A percentile compares a stretch with the other conserved stretches of the same genome.
Conservation (phyloP, 2,113 vertebrate species). For the Cochlearius cochlearius region DNA sequence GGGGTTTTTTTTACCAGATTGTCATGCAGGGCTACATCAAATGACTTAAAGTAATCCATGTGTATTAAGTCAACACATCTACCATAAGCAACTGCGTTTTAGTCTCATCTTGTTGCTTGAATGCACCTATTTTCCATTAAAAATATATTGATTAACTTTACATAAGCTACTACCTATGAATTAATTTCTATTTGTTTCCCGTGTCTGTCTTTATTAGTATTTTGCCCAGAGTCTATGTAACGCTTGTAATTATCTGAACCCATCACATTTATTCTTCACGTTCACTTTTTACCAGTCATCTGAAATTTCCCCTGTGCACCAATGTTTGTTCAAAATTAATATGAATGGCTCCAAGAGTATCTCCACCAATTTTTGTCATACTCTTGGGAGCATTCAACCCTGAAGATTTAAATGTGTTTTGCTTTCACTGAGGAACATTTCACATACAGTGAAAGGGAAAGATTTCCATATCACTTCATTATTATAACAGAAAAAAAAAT, state of each 20-base stretch:
- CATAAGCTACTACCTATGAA: background rate
- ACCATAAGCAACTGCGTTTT: background rate
- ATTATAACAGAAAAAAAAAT: background rate
- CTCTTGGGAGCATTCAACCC: background rate
- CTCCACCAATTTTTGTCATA: background rate
- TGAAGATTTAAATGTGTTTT: constrained; percentile 20
- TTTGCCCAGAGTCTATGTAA: background rate
- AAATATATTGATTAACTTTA: background rate
- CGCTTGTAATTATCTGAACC: background rate
- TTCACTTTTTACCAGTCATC: background rate
- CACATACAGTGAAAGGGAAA: background rate
- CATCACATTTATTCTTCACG: background rate
- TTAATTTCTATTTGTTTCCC: background rate
- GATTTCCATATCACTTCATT: background rate
- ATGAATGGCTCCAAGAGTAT: background rate
- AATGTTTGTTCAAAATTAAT: background rate
- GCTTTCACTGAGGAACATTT: constrained; percentile 1
- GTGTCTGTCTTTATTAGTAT: background rate
- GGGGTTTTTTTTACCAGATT: background rate
- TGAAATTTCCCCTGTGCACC: background rate
- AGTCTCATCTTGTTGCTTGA: background rate
- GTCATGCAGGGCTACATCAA: background rate
- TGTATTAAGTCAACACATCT: background rate
- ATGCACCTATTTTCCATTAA: background rate
- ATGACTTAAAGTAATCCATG: background rate